phyloP scores from a whole-genome alignment of 1,140 invertebrate species.

The Diachasmimorpha longicaudata region DNA sequence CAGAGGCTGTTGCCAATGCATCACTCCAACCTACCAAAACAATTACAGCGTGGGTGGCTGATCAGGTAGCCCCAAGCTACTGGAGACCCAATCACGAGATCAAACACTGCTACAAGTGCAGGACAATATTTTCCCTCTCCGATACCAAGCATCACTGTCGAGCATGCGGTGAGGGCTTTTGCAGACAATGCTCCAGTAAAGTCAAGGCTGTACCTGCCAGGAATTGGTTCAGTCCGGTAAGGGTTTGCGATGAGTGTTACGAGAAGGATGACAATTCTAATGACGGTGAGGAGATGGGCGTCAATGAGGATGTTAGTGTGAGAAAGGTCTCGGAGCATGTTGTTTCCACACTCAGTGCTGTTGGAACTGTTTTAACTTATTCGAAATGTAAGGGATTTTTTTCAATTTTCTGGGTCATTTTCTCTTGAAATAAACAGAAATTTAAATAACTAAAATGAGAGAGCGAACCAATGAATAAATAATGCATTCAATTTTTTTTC shows the following conservation, averaged over 20 bases:
- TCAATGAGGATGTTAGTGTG: slow-evolving; percentile 64
- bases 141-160: slow-evolving; percentile 82
- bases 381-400: slow-evolving; percentile 59
- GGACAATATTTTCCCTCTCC: slow-evolving; percentile 60
- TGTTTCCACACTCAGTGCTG: slow-evolving; percentile 68
- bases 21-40: slow-evolving; percentile 75
- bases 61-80: slow-evolving; percentile 78
- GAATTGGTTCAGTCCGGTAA: slow-evolving; percentile 71
- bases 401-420: too few species aligned
- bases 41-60: slow-evolving; percentile 76
- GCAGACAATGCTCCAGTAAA: slow-evolving; percentile 70
- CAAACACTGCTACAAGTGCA: slow-evolving; percentile 73
- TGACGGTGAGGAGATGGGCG: slow-evolving; percentile 29
- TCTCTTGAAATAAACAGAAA: background rate
- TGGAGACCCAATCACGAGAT: slow-evolving; percentile 84
- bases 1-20: slow-evolving; percentile 73
- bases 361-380: slow-evolving; percentile 66
- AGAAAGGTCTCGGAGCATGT: slow-evolving; percentile 72
- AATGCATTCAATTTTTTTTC: slow-evolving; percentile 27
- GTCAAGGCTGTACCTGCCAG: slow-evolving; percentile 68
- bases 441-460: too few species aligned
- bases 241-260: slow-evolving; percentile 74
- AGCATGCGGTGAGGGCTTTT: slow-evolving; percentile 77
- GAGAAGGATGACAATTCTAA: slow-evolving; percentile 45
- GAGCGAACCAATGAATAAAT: too few species aligned